Base-by-base conservation (phyloP, 2,888 invertebrate genomes). In the Drosophila mulleri region DNA sequence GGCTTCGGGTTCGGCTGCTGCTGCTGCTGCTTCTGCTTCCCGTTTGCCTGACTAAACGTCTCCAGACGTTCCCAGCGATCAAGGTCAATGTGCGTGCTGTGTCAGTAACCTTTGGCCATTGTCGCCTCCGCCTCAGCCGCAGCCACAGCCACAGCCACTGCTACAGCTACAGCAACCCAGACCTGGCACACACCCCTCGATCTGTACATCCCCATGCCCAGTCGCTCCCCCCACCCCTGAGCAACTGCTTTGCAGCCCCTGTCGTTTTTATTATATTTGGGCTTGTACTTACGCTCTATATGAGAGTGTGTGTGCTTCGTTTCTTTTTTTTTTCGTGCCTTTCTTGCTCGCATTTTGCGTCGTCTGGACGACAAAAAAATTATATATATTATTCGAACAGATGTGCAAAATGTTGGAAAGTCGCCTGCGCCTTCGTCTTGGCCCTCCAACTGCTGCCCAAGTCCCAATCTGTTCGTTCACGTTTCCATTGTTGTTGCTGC, bases 61-160 rank as follows among this genome's bases (percentile, higher is more conserved):
- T 81, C 62, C 78, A 80, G 78, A 80, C 79, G 67, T 64, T 77
- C 75, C 67, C 68, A 52, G 77, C 67, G 86, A 90, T 81, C 89
- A 89, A 89, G 88, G 88, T 89, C 88, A 90, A 89, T 85, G 86
- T 90, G 88, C 88, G 90, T 88, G 75, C 66, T 82, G 88, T 89
- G 88, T 90, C 90, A 89, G 83, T 83, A 90, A 90, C 85, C 88
- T 88, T 80, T 88, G 87, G 83, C 78, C 85, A 82, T 82, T 82
- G 85, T 75, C 85, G 67, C 77, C 81, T 72, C 74, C 75, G 65
- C 71, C 52, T 54, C 77, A 58, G 59, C 64, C 63, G 11, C 26
- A 47, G 48, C 26, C 6, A 20, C 42, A 42, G 20, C 64, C 63
- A n/a, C 26, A 47, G 48, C 26, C 6, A 20, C 42, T 20, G 20